phyloP scores from a whole-genome alignment of 1,140 invertebrate genomes.

The Zaprionus taronus region DNA sequence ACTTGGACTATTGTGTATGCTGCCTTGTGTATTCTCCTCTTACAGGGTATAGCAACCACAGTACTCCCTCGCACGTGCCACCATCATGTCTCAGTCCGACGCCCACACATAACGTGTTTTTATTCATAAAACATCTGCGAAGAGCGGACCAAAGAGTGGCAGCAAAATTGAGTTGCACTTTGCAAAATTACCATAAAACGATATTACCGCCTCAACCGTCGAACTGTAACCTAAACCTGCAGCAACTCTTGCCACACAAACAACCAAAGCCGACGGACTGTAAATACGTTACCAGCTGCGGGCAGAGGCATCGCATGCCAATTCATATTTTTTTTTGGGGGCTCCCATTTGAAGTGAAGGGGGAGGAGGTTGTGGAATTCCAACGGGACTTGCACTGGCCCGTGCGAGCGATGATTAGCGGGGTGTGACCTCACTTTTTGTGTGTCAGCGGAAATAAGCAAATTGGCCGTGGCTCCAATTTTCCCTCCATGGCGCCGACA shows the following conservation, averaged over 20 bases:
- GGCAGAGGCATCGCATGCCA: slow-evolving; percentile 18
- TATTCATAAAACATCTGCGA: slow-evolving; percentile 69
- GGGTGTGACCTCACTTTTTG: slow-evolving; percentile 46
- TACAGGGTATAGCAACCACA: background rate
- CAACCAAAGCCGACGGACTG: slow-evolving; percentile 1
- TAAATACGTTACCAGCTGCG: slow-evolving; percentile 13
- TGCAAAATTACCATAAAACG: slow-evolving; percentile 77
- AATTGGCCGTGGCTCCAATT: slow-evolving; percentile 83
- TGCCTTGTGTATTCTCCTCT: background rate
- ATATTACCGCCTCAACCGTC: slow-evolving; percentile 60
- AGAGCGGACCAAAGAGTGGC: slow-evolving; percentile 35
- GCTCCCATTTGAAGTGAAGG: background rate
- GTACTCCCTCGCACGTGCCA: background rate
- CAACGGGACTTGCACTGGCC: slow-evolving; percentile 2
- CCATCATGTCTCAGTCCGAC: slow-evolving; percentile 10
- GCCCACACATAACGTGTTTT: slow-evolving; percentile 59
- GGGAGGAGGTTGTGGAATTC: background rate
- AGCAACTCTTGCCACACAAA: background rate
- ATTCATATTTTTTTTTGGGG: slow-evolving; percentile 40
- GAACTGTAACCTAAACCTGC: slow-evolving; percentile 21
- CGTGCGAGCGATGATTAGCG: background rate
- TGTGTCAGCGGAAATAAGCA: slow-evolving; percentile 71
- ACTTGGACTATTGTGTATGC: no score
- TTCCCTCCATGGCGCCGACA: slow-evolving; percentile 30
- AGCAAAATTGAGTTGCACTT: slow-evolving; percentile 73